A percentile compares a stretch with the other conserved stretches of the same genome.
Evolutionary conservation across 2,888 invertebrate species (phyloP).

Genomic region (Athalia cordata): DNA sequence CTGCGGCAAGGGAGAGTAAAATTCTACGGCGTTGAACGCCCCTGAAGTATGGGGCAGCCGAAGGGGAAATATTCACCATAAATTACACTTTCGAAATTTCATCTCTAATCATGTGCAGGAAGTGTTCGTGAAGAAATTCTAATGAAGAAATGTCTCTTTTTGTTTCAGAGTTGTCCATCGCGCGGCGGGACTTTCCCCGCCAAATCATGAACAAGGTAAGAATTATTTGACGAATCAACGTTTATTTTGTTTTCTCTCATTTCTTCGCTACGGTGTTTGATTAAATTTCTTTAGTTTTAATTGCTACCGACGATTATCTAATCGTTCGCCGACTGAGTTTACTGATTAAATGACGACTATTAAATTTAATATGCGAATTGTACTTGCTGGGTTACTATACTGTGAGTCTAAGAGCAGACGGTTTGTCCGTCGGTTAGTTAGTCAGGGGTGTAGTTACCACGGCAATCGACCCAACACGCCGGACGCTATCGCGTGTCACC

Average conservation of each 20-base stretch:
- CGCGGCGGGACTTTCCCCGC: constrained; percentile 71
- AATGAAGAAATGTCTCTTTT: constrained; percentile 50
- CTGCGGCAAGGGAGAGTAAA: not conserved
- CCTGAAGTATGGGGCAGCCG: not conserved
- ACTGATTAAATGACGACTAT: constrained; percentile 13
- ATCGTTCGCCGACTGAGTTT: too few species aligned
- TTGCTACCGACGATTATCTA: too few species aligned
- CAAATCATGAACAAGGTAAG: constrained; percentile 74
- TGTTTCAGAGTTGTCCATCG: constrained; percentile 71
- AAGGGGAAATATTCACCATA: not conserved
- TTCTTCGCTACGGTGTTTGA: not conserved
- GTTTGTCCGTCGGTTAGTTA: constrained; percentile 46
- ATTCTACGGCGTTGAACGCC: constrained; percentile 8
- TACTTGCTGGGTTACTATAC: too few species aligned
- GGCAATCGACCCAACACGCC: constrained; percentile 61
- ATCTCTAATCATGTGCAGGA: not conserved
- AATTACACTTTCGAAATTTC: not conserved
- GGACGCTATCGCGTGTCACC: constrained; percentile 55
- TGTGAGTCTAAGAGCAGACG: constrained; percentile 32
- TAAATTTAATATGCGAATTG: not conserved
- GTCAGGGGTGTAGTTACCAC: constrained; percentile 57
- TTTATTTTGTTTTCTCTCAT: not conserved
- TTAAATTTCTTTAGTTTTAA: not conserved
- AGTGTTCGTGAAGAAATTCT: not conserved
- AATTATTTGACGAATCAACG: not conserved